Base-by-base conservation (phyloP, 2,888 invertebrate species). In the Octonoba sinensis region DNA sequence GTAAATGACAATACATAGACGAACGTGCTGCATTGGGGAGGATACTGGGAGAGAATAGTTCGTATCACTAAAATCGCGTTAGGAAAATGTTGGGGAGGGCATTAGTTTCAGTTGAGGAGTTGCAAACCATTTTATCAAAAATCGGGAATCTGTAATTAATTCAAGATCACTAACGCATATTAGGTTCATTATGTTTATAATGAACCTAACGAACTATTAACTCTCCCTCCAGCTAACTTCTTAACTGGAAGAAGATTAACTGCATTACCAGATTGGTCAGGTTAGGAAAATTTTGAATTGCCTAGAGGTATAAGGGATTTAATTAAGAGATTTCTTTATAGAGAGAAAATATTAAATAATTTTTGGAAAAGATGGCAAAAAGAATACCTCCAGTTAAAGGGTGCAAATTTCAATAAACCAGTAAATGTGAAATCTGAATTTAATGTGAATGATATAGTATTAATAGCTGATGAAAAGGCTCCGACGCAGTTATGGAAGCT, bases 371-470 rank as follows among this genome's bases (percentile, higher is more conserved):
- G n/a, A n/a, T n/a, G n/a, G n/a, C n/a, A n/a, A n/a, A n/a, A n/a
- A n/a, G n/a, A n/a, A n/a, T n/a, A n/a, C n/a, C n/a, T n/a, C n/a
- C n/a, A n/a, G n/a, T n/a, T n/a, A n/a, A n/a, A n/a, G n/a, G n/a
- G n/a, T n/a, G n/a, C n/a, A n/a, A n/a, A n/a, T n/a, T n/a, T n/a
- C n/a, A n/a, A n/a, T n/a, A n/a, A n/a, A n/a, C 12, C 8, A 13
- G 22, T 66, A 1, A 66, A 51, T 44, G 64, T 44, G 24, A 47
- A 47, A 49, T 18, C 3, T 3, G 47, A 18, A 66, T 22, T 66
- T 66, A 49, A 49, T 49, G 49, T 49, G 20, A 66, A 49, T 66
- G 64, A 66, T 66, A 66, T 66, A 49, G 64, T 64, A 46, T 46
- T 64, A 16, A 44, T 46, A 44, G 4, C 18, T 44, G 64, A 64